These are phyloP conservation scores for Folsomia manolachei DNA, from an alignment of 2,888 invertebrate genomes.

Conservation along the genomic window DNA sequence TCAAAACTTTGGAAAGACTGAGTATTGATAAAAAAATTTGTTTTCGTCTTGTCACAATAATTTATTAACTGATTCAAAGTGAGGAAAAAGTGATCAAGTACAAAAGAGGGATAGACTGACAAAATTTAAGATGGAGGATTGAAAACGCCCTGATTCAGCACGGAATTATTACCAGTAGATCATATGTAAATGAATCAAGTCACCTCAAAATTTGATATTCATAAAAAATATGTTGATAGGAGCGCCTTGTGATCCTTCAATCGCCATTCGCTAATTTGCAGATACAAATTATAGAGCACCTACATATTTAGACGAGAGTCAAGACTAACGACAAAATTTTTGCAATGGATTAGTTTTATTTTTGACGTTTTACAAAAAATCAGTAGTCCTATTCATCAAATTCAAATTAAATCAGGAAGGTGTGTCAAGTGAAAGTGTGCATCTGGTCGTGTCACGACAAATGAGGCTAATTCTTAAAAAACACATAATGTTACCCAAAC, in stretches of 20 bases:
- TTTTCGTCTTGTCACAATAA: not conserved
- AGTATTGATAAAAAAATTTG: not conserved
- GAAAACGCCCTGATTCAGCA: too few relatives aligned
- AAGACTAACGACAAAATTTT: too few relatives aligned
- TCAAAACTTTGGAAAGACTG: not conserved
- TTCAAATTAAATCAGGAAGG: too few relatives aligned
- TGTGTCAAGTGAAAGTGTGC: not conserved
- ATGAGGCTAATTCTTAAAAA: not conserved
- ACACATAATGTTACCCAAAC: not conserved
- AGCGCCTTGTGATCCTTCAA: not conserved
- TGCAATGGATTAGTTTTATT: too few relatives aligned
- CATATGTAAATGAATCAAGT: too few relatives aligned
- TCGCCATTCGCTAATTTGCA: not conserved
- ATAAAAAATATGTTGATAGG: too few relatives aligned
- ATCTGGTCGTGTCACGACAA: not conserved
- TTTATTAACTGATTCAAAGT: not conserved
- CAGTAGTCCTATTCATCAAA: too few relatives aligned
- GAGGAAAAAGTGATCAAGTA: not conserved
- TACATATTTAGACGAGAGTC: not conserved
- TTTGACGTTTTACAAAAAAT: too few relatives aligned
- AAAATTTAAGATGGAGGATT: too few relatives aligned
- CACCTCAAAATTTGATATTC: too few relatives aligned
- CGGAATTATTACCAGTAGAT: too few relatives aligned
- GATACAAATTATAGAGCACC: not conserved
- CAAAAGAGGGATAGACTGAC: slow-evolving; percentile 9